A percentile compares a stretch with the other conserved stretches of the same genome.
Conservation (phyloP, 30 jellyfish, hydroid and myxozoan genomes). For the Morbakka virulenta region DNA sequence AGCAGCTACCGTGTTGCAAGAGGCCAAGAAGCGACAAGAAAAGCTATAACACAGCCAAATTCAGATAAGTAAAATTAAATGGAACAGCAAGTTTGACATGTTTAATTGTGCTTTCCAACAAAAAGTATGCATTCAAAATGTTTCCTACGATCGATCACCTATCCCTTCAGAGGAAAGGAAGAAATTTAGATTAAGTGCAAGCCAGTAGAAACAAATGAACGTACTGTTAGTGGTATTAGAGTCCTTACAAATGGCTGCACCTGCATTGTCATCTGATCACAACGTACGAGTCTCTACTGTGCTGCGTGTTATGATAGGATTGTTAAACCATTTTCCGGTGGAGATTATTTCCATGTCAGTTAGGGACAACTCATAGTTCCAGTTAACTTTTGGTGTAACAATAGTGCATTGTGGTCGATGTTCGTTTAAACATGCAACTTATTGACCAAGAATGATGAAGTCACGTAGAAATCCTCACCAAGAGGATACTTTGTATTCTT, state of each 20-base stretch:
- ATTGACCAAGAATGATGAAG: too few relatives aligned
- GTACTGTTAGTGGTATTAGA: constrained; percentile 24
- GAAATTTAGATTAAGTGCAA: constrained; percentile 8
- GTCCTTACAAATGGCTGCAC: constrained; percentile 33
- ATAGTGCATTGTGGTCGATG: too few relatives aligned
- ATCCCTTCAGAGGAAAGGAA: constrained; percentile 3
- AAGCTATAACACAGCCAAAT: constrained; percentile 21
- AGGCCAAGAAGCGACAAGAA: background rate
- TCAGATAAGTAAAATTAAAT: constrained; percentile 31
- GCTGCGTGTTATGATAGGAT: constrained; percentile 32
- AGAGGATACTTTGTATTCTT: too few relatives aligned
- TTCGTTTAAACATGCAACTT: too few relatives aligned
- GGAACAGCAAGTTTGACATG: constrained; percentile 56
- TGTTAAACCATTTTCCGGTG: constrained; percentile 8
- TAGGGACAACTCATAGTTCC: too few relatives aligned
- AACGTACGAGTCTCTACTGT: constrained; percentile 20
- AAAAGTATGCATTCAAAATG: constrained; percentile 20
- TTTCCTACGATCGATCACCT: background rate
- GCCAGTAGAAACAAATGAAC: constrained; percentile 19
- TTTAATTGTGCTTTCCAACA: constrained; percentile 25
- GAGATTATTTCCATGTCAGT: too few relatives aligned
- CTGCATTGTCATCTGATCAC: constrained; percentile 30
- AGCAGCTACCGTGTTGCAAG: constrained; percentile 42
- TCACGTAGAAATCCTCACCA: too few relatives aligned
- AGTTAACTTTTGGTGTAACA: too few relatives aligned